A percentile compares a stretch with the other conserved stretches of the same genome.
These are phyloP conservation scores for Diarsia brunnea DNA, from an alignment of 2,888 invertebrate species.

Conservation along the genomic window DNA sequence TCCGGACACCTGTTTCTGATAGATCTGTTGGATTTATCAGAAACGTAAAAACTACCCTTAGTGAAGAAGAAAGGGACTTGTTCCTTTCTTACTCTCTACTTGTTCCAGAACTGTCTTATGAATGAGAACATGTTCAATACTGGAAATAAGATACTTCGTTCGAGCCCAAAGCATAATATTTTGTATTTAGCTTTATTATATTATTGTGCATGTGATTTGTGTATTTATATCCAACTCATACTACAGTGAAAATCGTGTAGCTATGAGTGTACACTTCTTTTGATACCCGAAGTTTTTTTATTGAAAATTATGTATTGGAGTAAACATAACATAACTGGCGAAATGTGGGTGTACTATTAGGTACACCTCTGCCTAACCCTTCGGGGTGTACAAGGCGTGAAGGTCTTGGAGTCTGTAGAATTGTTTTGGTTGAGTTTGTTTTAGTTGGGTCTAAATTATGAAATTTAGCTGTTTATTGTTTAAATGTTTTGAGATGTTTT, in stretches of 20 bases:
- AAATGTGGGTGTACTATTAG: too few relatives aligned
- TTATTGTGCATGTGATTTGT: conserved; percentile 46
- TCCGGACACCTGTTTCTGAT: too few relatives aligned
- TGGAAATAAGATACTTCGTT: neutral
- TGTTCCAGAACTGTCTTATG: neutral
- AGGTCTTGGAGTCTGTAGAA: neutral
- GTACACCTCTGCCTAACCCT: too few relatives aligned
- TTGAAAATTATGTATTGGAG: neutral
- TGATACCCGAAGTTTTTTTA: neutral
- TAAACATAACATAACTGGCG: neutral
- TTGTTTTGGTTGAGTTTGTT: neutral
- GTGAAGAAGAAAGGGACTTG: too few relatives aligned
- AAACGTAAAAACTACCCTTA: too few relatives aligned
- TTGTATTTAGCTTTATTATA: neutral
- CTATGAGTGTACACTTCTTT: neutral
- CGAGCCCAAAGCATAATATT: neutral
- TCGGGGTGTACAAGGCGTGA: too few relatives aligned
- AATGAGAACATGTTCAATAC: conserved; percentile 3
- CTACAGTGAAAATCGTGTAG: conserved; percentile 36
- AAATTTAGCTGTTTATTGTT: conserved; percentile 15
- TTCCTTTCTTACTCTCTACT: too few relatives aligned
- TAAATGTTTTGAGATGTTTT: neutral
- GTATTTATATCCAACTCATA: neutral
- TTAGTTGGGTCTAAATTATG: too few relatives aligned
- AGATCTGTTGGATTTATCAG: too few relatives aligned